Conservation (phyloP, 2,113 vertebrate genomes). For the Solea solea region DNA sequence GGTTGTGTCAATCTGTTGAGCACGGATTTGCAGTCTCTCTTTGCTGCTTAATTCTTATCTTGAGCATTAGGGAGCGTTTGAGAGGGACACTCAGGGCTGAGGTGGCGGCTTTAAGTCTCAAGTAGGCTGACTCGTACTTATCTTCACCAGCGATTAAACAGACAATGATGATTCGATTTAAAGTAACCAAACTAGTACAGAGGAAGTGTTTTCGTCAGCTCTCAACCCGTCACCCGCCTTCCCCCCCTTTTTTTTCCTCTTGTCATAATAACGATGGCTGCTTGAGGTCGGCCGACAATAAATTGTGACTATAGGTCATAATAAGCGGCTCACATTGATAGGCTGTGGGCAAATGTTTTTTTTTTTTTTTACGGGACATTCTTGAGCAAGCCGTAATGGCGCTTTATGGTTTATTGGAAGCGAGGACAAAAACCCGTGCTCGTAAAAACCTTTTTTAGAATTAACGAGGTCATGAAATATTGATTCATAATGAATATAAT, state of each 20-base stretch:
- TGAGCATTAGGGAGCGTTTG: no score
- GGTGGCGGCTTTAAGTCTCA: background rate
- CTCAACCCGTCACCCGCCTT: no score
- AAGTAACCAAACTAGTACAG: background rate
- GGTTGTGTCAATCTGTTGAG: no score
- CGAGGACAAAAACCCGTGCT: background rate
- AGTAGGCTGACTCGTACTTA: conserved; percentile 11
- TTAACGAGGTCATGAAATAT: conserved; percentile 18
- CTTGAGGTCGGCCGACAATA: background rate
- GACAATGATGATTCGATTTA: background rate
- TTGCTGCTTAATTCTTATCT: no score
- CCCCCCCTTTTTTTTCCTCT: background rate
- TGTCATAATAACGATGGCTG: background rate
- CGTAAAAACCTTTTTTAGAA: conserved; percentile 3
- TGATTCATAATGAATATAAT: conserved; percentile 1
- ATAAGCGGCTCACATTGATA: no score
- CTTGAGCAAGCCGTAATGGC: background rate
- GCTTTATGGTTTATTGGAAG: conserved; percentile 15
- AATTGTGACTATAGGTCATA: background rate
- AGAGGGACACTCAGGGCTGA: conserved; percentile 1
- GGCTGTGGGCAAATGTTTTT: background rate
- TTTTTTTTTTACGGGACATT: background rate
- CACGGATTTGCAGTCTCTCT: no score
- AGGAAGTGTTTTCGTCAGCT: background rate
- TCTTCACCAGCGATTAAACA: background rate